phyloP scores from a whole-genome alignment of 2,113 vertebrate species.

The Rousettus leschenaultii region DNA sequence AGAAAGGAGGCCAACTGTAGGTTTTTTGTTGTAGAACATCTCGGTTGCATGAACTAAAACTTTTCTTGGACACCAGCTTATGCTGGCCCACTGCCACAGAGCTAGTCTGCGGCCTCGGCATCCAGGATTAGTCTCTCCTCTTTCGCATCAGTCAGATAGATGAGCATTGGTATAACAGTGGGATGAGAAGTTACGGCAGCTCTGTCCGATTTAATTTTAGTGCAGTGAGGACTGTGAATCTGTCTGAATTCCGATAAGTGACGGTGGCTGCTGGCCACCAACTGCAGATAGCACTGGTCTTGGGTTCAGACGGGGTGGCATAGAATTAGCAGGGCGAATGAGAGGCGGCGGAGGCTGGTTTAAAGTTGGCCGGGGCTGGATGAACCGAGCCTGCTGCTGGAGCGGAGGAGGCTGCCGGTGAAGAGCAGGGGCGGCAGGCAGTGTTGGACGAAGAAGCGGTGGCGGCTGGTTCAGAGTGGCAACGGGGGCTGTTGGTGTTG shows the following conservation, averaged over 20 bases:
- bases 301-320: constrained; percentile 96
- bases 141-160: constrained; percentile 31
- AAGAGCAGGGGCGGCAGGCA: constrained; percentile 93
- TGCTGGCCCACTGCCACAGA: constrained; percentile 35
- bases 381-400: constrained; percentile 95
- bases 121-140: constrained; percentile 35
- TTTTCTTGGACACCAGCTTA: constrained; percentile 67
- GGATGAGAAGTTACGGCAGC: constrained; percentile 62
- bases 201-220: constrained; percentile 75
- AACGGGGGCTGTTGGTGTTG: constrained; percentile 82
- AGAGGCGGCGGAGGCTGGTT: constrained; percentile 95
- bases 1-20: constrained; percentile 72
- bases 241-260: constrained; percentile 89
- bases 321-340: constrained; percentile 94
- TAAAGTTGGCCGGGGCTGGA: constrained; percentile 91
- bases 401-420: constrained; percentile 97
- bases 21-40: constrained; percentile 70
- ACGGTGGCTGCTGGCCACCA: constrained; percentile 86
- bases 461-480: constrained; percentile 94
- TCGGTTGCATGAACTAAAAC: constrained; percentile 76
- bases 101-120: constrained; percentile 70
- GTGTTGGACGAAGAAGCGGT: constrained; percentile 93
- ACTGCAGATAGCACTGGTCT: constrained; percentile 85
- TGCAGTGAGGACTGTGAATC: constrained; percentile 90
- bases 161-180: constrained; percentile 56